Evolutionary conservation across 2,797 vertebrate genomes (phyloP).

Genomic region (Oreortyx pictus): DNA sequence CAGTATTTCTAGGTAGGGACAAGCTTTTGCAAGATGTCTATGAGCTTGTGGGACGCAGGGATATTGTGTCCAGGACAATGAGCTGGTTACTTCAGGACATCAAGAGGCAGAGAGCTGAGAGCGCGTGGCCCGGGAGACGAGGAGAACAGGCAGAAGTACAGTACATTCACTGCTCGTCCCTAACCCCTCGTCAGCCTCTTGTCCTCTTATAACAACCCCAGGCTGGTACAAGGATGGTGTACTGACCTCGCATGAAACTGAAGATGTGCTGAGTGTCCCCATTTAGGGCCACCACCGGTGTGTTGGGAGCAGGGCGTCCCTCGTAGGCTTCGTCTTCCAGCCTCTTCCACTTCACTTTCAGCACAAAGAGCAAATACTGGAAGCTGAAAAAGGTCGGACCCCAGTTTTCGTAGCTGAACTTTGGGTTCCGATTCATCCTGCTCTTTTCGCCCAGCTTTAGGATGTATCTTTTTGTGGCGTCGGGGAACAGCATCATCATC

Average conservation of each 20-base stretch:
- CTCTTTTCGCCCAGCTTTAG: constrained; percentile 78
- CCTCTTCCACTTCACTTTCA: constrained; percentile 81
- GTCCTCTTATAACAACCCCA: not conserved
- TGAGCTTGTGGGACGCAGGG: not conserved
- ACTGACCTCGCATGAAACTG: constrained; percentile 85
- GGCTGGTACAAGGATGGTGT: fast-evolving
- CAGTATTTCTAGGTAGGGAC: not conserved
- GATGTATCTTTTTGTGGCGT: constrained; percentile 75
- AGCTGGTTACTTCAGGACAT: not conserved
- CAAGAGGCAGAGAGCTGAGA: not conserved
- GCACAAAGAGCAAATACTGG: constrained; percentile 78
- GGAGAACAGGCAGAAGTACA: not conserved
- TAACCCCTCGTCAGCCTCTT: not conserved
- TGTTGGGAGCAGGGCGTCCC: constrained; percentile 85
- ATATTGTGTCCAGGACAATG: not conserved
- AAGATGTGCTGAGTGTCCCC: constrained; percentile 77
- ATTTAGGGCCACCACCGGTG: constrained; percentile 77
- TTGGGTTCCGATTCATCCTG: constrained; percentile 84
- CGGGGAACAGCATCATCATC: constrained; percentile 80
- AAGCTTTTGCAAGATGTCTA: not conserved
- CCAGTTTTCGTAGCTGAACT: constrained; percentile 90
- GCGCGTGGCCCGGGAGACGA: not conserved
- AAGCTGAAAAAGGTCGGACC: constrained; percentile 81
- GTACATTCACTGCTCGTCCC: not conserved
- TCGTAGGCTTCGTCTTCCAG: constrained; percentile 84